Percentiles rank a stretch among this genome's conserved stretches.
Conservation (phyloP, 2,888 invertebrate species). For the Amorpha juglandis region DNA sequence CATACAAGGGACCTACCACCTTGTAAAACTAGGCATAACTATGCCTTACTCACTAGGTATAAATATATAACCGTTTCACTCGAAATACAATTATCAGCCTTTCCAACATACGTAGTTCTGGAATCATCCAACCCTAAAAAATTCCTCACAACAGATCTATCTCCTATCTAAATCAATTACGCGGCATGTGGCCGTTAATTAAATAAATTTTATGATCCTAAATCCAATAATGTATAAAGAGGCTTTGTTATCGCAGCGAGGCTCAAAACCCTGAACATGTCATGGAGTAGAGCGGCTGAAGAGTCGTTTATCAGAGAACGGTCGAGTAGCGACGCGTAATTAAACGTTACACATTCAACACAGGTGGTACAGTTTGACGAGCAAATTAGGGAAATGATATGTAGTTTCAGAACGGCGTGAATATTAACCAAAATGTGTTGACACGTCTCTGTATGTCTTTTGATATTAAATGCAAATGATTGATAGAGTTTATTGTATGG, state of each 20-base stretch:
- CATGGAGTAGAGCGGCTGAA: conserved; percentile 61
- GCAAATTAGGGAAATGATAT: conserved; percentile 9
- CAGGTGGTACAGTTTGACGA: conserved; percentile 37
- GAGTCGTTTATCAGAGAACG: conserved; percentile 74
- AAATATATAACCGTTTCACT: no score
- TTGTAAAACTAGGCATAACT: no score
- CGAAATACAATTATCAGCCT: no score
- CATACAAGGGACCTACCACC: no score
- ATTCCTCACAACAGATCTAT: neutral
- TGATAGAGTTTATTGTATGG: no score
- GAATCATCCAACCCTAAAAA: neutral
- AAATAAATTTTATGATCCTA: conserved; percentile 39
- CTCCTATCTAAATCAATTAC: neutral
- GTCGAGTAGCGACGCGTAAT: conserved; percentile 75
- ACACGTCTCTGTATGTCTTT: no score
- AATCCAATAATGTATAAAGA: conserved; percentile 54
- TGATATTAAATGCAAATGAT: no score
- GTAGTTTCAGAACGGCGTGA: neutral
- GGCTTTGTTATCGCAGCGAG: conserved; percentile 53
- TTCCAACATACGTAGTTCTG: no score
- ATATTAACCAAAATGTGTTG: no score
- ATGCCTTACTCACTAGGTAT: no score
- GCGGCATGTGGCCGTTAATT: conserved; percentile 9
- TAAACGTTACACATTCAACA: conserved; percentile 63
- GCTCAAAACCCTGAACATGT: conserved; percentile 73